phyloP scores from a whole-genome alignment of 2,888 invertebrate genomes.

The Chloromyia formosa region DNA sequence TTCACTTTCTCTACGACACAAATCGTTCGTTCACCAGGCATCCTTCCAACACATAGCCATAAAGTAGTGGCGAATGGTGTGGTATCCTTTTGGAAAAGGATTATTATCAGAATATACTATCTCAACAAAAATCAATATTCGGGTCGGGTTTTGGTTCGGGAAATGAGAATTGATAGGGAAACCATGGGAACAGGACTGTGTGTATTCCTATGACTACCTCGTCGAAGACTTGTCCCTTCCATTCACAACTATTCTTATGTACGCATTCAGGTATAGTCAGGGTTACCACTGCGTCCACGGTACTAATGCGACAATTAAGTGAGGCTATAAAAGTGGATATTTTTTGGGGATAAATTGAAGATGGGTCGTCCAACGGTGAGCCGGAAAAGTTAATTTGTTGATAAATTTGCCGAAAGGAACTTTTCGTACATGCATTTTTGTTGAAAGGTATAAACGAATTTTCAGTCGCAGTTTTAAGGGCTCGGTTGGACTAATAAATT shows the following conservation, averaged over 20 bases:
- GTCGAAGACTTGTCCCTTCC: background rate
- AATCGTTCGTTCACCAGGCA: background rate
- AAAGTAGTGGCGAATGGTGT: background rate
- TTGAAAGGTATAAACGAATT: too few species aligned
- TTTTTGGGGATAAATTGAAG: too few species aligned
- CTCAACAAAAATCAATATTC: slow-evolving; percentile 39
- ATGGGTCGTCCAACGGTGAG: too few species aligned
- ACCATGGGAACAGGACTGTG: background rate
- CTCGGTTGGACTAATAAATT: too few species aligned
- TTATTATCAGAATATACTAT: slow-evolving; percentile 31
- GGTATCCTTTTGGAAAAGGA: slow-evolving; percentile 25
- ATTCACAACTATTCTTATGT: background rate
- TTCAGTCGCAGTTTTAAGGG: too few species aligned
- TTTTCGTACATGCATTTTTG: too few species aligned
- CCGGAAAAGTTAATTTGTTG: too few species aligned
- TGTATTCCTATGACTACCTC: background rate
- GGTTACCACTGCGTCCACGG: background rate
- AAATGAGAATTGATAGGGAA: slow-evolving; percentile 18
- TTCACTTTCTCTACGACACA: background rate
- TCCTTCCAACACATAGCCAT: background rate
- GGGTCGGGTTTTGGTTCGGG: slow-evolving; percentile 10
- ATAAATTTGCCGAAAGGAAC: too few species aligned
- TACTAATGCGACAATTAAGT: background rate
- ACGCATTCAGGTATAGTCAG: background rate
- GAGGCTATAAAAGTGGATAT: background rate